Base-by-base conservation (phyloP, 2,113 vertebrate genomes). In the Microtus ochrogaster region DNA sequence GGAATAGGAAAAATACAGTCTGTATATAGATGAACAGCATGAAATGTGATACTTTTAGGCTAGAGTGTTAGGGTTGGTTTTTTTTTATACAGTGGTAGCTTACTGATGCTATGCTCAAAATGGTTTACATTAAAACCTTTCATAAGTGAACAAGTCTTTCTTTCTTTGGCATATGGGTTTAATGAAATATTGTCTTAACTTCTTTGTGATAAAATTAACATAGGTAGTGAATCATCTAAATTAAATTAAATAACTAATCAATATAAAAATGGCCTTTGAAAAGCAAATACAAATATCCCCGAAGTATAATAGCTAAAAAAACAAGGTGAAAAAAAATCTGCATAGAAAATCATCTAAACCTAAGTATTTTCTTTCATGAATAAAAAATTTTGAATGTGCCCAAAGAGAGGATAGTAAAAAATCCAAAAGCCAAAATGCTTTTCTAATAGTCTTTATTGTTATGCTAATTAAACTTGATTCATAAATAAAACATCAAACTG, bases 381-480 rank as follows among this genome's bases (percentile, higher is more conserved):
- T 96, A 96, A 86, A 92, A 63, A 22, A 89, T 86, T 88, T 89
- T 85, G 52, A 93, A 93, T 96, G 36, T 88, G n/a, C 41, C 87
- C 93, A 49, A 77, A 87, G 73, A 97, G 85, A 97, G 14, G 79
- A 47, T 55, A 78, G 70, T 92, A 90, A 98, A 92, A 96, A 61
- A 74, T 83, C 96, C 78, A 92, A 76, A 95, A 96, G 39, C 92
- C 58, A 87, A 78, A 96, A 96, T 78, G 70, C 4, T 61, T 95
- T 97, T 92, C 21, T 84, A 96, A 79, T 14, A 76, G 21, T 96
- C 78, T 96, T 97, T 89, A 84, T 94, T 95, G 61, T 94, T 94
- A 94, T 97, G 66, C 65, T 97, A 85, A 93, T 98, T 96, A 95
- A 92, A 76, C 72, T 96, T 96, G 97, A 97, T 95, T 97, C 74